phyloP scores from a whole-genome alignment of 2,888 invertebrate genomes.

The Teleogryllus oceanicus region DNA sequence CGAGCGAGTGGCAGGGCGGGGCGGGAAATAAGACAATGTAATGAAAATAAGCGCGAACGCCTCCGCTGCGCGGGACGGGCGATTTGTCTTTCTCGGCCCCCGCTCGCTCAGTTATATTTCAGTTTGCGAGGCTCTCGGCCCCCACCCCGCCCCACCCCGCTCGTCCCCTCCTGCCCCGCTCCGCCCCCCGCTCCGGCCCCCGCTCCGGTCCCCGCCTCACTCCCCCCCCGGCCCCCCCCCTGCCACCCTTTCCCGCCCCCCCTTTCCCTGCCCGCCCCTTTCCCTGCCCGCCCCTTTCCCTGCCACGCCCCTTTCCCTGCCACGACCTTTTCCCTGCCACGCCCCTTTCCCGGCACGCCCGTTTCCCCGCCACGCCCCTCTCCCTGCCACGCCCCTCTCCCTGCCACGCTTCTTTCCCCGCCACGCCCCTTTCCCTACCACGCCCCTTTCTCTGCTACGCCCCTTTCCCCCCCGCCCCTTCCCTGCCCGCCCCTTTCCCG shows the following conservation, averaged over 20 bases:
- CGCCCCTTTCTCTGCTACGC: neutral
- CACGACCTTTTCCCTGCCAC: no score
- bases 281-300: neutral
- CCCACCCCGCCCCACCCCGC: neutral
- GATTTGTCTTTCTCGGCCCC: neutral
- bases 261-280: no score
- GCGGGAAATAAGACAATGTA: slow-evolving; percentile 8
- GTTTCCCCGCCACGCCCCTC: neutral
- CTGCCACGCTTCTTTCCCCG: no score
- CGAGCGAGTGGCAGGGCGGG: neutral
- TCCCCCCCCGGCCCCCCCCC: no score
- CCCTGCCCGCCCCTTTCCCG: neutral
- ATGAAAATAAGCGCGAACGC: slow-evolving; percentile 2
- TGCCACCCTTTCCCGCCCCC: no score
- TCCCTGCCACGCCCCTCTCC: neutral
- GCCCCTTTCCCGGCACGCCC: no score
- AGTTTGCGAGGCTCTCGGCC: neutral
- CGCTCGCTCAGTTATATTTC: slow-evolving; percentile 6
- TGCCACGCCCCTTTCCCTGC: no score
- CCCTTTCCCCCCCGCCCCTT: neutral
- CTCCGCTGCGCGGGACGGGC: neutral
- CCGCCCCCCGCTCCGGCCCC: neutral
- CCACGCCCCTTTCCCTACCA: no score
- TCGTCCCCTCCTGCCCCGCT: neutral
- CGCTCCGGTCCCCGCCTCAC: no score